phyloP scores from a whole-genome alignment of 1,140 invertebrate genomes.

The Aporrectodea caliginosa region DNA sequence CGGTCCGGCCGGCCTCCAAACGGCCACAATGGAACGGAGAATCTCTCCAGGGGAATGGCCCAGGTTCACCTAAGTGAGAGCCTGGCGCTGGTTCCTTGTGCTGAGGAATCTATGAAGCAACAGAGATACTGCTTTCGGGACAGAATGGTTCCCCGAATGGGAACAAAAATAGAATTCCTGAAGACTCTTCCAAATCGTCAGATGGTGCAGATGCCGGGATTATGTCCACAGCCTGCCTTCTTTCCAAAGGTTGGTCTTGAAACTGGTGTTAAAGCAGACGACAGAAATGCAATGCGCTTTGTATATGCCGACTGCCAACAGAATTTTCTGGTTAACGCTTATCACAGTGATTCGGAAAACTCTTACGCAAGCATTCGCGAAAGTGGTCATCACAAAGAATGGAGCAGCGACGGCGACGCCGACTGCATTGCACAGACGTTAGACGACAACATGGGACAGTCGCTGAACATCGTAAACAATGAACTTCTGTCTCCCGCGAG shows the following conservation, averaged over 20 bases:
- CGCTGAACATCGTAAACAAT: neutral
- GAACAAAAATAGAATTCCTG: neutral
- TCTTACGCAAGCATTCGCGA: neutral
- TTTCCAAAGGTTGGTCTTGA: too few species aligned
- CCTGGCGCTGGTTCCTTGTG: neutral
- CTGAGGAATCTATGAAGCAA: neutral
- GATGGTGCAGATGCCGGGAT: neutral
- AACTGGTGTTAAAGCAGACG: too few species aligned
- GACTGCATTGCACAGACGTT: neutral
- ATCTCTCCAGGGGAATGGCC: neutral
- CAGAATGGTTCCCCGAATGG: neutral
- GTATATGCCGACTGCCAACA: too few species aligned
- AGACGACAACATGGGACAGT: neutral
- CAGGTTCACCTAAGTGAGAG: neutral
- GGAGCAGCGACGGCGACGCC: neutral
- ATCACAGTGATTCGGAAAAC: neutral
- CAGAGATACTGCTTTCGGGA: neutral
- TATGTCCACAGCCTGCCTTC: too few species aligned
- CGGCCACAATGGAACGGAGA: neutral
- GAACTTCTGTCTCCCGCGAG: neutral
- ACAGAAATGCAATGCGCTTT: too few species aligned
- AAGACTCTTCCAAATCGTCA: neutral
- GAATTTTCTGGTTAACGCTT: neutral
- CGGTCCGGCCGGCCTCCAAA: neutral
- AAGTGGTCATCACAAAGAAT: neutral